Percentiles rank a stretch among this genome's conserved stretches.
Evolutionary conservation across 2,113 vertebrate species (phyloP).

Genomic region (Eclectus roratus): DNA sequence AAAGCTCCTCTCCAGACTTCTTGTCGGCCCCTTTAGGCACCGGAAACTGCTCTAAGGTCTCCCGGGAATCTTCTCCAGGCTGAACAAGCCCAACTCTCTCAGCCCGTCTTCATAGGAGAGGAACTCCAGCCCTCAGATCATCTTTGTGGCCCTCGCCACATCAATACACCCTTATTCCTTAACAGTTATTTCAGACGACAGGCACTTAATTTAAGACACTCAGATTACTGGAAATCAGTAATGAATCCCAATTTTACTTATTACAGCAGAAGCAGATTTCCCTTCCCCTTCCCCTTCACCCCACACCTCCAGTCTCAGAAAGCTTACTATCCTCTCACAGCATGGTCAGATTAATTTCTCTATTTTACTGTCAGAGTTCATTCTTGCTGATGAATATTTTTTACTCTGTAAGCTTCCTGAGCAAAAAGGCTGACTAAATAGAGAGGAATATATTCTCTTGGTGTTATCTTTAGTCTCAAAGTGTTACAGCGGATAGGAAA

Average conservation of each 20-base stretch:
- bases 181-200: neutral
- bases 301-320: neutral
- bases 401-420: neutral
- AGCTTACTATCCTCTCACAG: neutral
- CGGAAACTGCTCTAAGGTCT: neutral
- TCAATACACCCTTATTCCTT: neutral
- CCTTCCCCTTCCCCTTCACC: fast-evolving
- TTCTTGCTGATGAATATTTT: neutral
- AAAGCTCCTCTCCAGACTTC: neutral
- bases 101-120: neutral
- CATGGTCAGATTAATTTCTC: neutral
- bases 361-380: neutral
- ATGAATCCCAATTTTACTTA: neutral
- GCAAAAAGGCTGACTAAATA: neutral
- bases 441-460: neutral
- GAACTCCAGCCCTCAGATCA: neutral
- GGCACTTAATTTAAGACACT: neutral
- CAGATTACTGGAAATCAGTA: neutral
- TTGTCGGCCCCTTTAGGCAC: neutral
- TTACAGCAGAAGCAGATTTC: neutral
- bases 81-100: neutral
- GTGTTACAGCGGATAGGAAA: neutral
- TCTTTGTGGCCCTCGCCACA: neutral
- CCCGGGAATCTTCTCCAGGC: neutral
- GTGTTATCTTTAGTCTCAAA: neutral